phyloP scores from a whole-genome alignment of 1,140 invertebrate species.

The Hyles vespertilio region DNA sequence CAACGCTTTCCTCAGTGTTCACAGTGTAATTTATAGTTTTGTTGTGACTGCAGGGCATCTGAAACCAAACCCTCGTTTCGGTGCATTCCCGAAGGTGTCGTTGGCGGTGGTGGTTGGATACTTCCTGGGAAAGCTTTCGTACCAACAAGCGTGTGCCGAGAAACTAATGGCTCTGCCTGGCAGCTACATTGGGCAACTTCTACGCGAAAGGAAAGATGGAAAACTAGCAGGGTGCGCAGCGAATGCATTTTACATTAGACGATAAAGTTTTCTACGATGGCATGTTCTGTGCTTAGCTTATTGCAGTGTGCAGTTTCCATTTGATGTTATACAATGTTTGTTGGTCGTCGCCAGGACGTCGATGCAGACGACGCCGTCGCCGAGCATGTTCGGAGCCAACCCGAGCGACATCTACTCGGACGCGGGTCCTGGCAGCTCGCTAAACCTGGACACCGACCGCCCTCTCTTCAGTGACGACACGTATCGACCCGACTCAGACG shows the following conservation, averaged over 20 bases:
- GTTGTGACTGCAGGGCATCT: constrained; percentile 55
- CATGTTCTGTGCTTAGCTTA: background rate
- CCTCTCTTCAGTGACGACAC: constrained; percentile 54
- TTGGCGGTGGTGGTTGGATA: constrained; percentile 82
- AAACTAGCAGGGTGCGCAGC: constrained; percentile 31
- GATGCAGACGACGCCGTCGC: constrained; percentile 8
- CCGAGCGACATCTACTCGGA: constrained; percentile 60
- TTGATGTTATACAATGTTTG: background rate
- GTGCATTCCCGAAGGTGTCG: constrained; percentile 80
- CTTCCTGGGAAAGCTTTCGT: constrained; percentile 85
- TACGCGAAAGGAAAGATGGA: constrained; percentile 75
- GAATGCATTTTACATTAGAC: background rate
- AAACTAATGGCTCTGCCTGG: constrained; percentile 84
- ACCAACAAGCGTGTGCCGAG: constrained; percentile 83
- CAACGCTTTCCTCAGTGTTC: no score
- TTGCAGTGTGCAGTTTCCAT: background rate
- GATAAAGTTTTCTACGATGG: background rate
- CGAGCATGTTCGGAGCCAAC: constrained; percentile 50
- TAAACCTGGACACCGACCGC: constrained; percentile 55
- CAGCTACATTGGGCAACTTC: constrained; percentile 76
- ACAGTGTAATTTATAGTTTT: background rate
- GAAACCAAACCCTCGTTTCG: constrained; percentile 77
- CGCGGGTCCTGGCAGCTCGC: constrained; percentile 55
- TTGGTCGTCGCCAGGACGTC: background rate
- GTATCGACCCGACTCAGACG: constrained; percentile 37